Percentiles rank a stretch among this genome's conserved stretches.
These are phyloP conservation scores for Graphium colonna DNA, from an alignment of 2,888 invertebrate species.

Conservation along the genomic window DNA sequence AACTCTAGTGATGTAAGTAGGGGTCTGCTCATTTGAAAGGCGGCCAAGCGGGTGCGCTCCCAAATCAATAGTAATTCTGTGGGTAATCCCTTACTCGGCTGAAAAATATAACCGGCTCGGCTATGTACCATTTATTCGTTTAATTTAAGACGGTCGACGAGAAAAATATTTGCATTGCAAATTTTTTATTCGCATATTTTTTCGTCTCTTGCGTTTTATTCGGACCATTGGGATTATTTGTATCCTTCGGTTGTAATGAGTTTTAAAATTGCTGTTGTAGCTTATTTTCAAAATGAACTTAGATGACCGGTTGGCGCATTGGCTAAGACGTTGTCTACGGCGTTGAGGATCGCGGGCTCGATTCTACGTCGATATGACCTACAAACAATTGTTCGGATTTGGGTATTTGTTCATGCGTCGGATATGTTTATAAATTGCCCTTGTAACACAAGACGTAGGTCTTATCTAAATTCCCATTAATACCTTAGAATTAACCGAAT, in stretches of 20 bases:
- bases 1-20: conserved; percentile 43
- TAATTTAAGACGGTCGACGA: conserved; percentile 4
- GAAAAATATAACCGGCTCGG: conserved; percentile 56
- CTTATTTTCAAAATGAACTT: too few relatives aligned
- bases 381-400: too few relatives aligned
- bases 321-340: too few relatives aligned
- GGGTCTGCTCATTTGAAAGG: conserved; percentile 73
- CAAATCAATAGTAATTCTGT: conserved; percentile 78
- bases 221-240: neutral
- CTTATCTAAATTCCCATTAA: too few relatives aligned
- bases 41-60: conserved; percentile 66
- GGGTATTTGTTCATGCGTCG: too few relatives aligned
- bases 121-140: conserved; percentile 28
- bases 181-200: neutral
- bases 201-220: neutral
- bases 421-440: too few relatives aligned
- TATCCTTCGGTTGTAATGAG: neutral
- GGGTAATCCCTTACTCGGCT: conserved; percentile 63
- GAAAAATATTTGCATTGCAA: conserved; percentile 2
- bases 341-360: too few relatives aligned
- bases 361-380: too few relatives aligned
- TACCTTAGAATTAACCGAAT: too few relatives aligned
- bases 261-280: neutral
- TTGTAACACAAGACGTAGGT: too few relatives aligned
- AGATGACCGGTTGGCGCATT: too few relatives aligned